Conservation (phyloP, 1,140 invertebrate species). For the Hydropsyche tenuis region DNA sequence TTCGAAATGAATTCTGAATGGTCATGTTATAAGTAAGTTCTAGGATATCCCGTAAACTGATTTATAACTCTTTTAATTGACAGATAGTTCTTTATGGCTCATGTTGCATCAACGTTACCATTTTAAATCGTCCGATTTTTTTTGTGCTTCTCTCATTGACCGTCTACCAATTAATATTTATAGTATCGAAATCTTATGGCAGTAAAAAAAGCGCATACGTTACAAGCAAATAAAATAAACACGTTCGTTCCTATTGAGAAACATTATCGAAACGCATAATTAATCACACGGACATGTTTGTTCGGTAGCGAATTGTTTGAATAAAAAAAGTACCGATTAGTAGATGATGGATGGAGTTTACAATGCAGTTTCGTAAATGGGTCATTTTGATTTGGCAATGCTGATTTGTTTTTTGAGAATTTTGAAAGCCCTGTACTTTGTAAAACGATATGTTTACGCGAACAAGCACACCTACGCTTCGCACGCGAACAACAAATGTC, state of each 20-base stretch:
- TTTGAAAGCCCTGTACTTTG: conserved; percentile 14
- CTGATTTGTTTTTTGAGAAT: neutral
- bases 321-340: too few species aligned
- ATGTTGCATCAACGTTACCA: conserved; percentile 16
- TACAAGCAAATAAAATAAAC: neutral
- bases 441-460: neutral
- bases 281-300: too few species aligned
- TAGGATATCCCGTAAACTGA: conserved; percentile 6
- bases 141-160: neutral
- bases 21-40: too few species aligned
- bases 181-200: neutral
- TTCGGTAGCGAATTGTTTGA: too few species aligned
- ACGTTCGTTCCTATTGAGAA: too few species aligned
- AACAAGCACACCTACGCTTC: neutral
- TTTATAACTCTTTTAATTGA: conserved; percentile 44
- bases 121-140: conserved; percentile 23
- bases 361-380: conserved; percentile 14
- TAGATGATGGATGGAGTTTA: neutral
- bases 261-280: too few species aligned
- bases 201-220: neutral
- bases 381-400: neutral
- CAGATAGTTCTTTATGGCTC: conserved; percentile 42
- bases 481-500: conserved; percentile 15
- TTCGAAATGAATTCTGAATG: neutral
- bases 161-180: neutral